Base-by-base conservation (phyloP, 1,140 invertebrate genomes). In the Drosophila pandora region DNA sequence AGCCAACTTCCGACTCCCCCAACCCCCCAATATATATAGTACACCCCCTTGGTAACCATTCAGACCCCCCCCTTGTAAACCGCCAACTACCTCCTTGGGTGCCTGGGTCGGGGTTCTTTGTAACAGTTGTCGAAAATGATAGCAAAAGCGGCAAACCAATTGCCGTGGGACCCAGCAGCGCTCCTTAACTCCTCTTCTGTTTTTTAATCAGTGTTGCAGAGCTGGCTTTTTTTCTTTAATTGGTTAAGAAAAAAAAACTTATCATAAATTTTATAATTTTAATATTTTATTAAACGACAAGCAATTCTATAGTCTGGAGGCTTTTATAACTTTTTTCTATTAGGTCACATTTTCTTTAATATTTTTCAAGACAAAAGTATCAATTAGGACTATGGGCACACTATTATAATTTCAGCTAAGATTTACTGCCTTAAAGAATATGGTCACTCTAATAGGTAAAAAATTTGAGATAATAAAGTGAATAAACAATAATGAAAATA, bases 111-210 rank as follows among this genome's bases (percentile, higher is more conserved):
- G 34, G 67, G 45, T 59, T 75, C 68, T 75, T 75, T 81, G 81
- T 71, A 85, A 88, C 82, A 87, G 78, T 85, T 87, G 79, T 88
- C 39, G 70, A 82, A 87, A 87, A 87, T 79, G 70, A 76, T 87
- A 75, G 74, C 61, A 50, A 62, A 25, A 45, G 41, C 54, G 53
- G 57, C 54, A 47, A 62, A 68, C 78, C 82, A 81, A 87, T 87
- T 87, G 82, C 78, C 70, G 61, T 49, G 83, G 82, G 83, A 87
- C 62, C 60, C 47, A 50, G 5, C 4, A 34, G 43, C n/a, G 62
- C 41, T 69, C n/a, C 39, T 37, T 17, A 54, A 21, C 28, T 34
- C 47, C 64, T 30, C 10, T 28, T 28, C 12, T 21, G 23, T 2
- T 2, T 37, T 65, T 28, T 10, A 8, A 1, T 2, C 6, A 8